Evolutionary conservation across 2,888 invertebrate species (phyloP), one percentile per base, ranked within the genome.

Genomic region (Cerastis leucographa): DNA sequence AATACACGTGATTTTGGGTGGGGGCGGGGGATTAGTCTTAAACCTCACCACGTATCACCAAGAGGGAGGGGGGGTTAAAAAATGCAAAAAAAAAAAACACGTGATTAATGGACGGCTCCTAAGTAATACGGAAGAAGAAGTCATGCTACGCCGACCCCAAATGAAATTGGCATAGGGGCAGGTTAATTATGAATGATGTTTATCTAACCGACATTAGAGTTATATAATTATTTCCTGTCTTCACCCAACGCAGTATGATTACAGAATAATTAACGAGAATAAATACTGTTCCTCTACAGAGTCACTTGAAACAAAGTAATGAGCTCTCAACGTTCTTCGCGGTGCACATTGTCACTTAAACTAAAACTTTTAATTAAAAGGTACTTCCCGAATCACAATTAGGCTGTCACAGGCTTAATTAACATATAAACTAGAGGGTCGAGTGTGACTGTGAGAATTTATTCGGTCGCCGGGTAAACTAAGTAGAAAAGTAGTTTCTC

Each of bases 311-410:
- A 49, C 56, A 71, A 70, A 46, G 44, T 73, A 51, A 22, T 5
- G 40, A 49, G 51, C 61, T 49, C 25, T n/a, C n/a, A 25, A 71
- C 35, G 51, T 40, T 35, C 44, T 62, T 80, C 25, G 49, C 25
- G 25, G 61, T 40, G 51, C 25, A 81, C 22, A 62, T 44, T 46
- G 61, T n/a, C 14, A 74, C 35, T 77, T 40, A 14, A 74, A 54
- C 61, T 40, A 51, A 77, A 77, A 74, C 81, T 77, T 77, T 44
- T 40, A 77, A 81, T 74, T 81, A 62, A 51, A 51, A 40, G 7
- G 22, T 81, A 62, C 74, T 62, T 81, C 44, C n/a, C 7, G 81
- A 81, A 74, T 74, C 35, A 77, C 81, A 77, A 81, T 77, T 81
- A 77, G 40, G 14, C 11, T 81, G 44, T 77, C 61, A n/a, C 74